phyloP scores from a whole-genome alignment of 92 coral and sea anemone genomes.

The Porites divaricata region DNA sequence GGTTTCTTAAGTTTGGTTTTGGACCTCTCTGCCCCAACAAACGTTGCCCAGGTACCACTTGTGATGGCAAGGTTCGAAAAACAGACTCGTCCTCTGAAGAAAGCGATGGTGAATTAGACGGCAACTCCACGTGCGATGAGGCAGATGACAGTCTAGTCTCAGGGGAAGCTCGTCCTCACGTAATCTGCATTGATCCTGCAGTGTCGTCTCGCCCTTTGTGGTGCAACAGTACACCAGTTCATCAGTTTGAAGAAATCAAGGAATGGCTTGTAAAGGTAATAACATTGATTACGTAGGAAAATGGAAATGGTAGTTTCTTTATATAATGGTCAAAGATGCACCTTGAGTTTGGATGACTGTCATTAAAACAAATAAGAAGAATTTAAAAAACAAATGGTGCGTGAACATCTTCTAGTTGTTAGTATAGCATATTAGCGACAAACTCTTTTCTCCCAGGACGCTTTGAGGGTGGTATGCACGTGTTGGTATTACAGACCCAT shows the following conservation, averaged over 20 bases:
- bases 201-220: conserved; percentile 63
- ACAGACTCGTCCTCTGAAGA: conserved; percentile 57
- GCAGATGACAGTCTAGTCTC: not conserved
- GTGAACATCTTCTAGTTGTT: no score
- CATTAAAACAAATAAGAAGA: no score
- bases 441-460: no score
- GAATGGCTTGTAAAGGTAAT: conserved; percentile 40
- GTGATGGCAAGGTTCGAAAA: conserved; percentile 48
- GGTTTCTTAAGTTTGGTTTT: conserved; percentile 61
- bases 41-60: conserved; percentile 69
- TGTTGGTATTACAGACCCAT: no score
- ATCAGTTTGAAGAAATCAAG: conserved; percentile 61
- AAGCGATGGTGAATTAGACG: conserved; percentile 49
- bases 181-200: conserved; percentile 58
- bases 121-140: conserved; percentile 12
- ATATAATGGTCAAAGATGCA: no score
- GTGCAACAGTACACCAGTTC: conserved; percentile 69
- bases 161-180: conserved; percentile 54
- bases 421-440: no score
- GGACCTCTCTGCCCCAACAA: conserved; percentile 78
- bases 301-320: no score
- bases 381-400: no score
- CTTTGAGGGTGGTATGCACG: no score
- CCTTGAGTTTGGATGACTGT: no score
- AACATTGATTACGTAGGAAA: no score